Evolutionary conservation across 2,888 invertebrate species (phyloP), one percentile per base, ranked within the genome.

Genomic region (Pimpla rufipes): DNA sequence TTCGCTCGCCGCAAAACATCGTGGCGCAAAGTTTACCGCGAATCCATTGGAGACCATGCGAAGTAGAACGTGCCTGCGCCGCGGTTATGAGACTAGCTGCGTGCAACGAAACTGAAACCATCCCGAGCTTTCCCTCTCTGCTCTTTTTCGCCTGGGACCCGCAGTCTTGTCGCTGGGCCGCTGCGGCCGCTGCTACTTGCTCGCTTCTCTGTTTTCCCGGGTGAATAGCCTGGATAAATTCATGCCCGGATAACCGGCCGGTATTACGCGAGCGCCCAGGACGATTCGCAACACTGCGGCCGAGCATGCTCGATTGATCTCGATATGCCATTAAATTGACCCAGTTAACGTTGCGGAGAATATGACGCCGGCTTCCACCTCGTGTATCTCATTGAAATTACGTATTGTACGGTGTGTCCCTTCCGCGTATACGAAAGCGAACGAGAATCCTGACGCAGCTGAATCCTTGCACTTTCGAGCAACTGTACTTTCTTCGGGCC

Each of bases 201-300:
- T 66, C 42, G 5, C 13, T 42, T 66, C 40, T 18, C 45, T 42
- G 42, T 66, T 86, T 85, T 86, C 85, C 85, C 66, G 85, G 84
- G 86, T 86, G 84, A 86, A 86, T 86, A 85, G 85, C 76, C 83
- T 85, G 85, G 85, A 85, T 83, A 79, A 86, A 86, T 86, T 86
- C 85, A 86, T 85, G 85, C 83, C 85, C 83, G 83, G 83, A 82
- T 84, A 85, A 82, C 68, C 70, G 59, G 68, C 78, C 73, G 83
- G 85, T 66, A 66, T 66, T 66, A n/a, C n/a, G 66, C 66, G 66
- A 66, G 81, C 47, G 80, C 74, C 73, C 83, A 83, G 37, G 83
- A 84, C 83, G 85, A 85, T 83, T 85, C 82, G 85, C 81, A 85
- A 85, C 82, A 75, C 75, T 85, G 81, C 42, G 13, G 66, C 21